Percentiles rank a stretch among this genome's conserved stretches.
Evolutionary conservation across 2,113 vertebrate species (phyloP).

Genomic region (Mormoops blainvillei): DNA sequence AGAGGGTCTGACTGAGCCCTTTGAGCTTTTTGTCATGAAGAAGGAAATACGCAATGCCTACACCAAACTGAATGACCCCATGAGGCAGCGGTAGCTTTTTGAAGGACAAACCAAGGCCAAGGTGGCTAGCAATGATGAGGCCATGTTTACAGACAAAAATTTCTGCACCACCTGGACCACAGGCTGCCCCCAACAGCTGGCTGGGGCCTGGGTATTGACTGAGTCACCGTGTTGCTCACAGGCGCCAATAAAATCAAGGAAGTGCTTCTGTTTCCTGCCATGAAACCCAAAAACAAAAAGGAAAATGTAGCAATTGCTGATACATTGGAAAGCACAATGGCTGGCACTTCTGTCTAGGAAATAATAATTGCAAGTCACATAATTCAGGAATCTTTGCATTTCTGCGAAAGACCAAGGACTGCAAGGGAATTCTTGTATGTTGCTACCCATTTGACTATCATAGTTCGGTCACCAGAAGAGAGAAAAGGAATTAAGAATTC

Average conservation of each 20-base stretch:
- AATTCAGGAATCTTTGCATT: not conserved
- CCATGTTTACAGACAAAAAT: not conserved
- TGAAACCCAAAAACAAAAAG: not conserved
- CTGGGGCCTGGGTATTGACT: not conserved
- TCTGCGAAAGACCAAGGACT: not conserved
- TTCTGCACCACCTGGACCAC: not conserved
- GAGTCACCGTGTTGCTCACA: not conserved
- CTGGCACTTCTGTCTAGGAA: not conserved
- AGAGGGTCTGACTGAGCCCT: not conserved
- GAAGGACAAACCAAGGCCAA: not conserved
- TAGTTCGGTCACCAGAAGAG: not conserved
- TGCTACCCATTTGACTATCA: not conserved
- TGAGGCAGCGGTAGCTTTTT: not conserved
- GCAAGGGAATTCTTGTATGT: not conserved
- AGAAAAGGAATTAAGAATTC: not conserved
- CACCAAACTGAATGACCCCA: not conserved
- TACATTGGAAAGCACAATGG: not conserved
- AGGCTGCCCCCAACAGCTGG: not conserved
- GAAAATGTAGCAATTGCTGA: not conserved
- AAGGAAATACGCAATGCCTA: not conserved
- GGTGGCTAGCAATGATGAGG: not conserved
- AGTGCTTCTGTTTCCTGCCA: not conserved
- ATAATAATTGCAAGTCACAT: not conserved
- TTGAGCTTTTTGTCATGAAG: not conserved
- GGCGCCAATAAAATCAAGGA: not conserved